A percentile compares a stretch with the other conserved stretches of the same genome.
Evolutionary conservation across 2,113 vertebrate genomes (phyloP).

Genomic region (Shinisaurus crocodilurus): DNA sequence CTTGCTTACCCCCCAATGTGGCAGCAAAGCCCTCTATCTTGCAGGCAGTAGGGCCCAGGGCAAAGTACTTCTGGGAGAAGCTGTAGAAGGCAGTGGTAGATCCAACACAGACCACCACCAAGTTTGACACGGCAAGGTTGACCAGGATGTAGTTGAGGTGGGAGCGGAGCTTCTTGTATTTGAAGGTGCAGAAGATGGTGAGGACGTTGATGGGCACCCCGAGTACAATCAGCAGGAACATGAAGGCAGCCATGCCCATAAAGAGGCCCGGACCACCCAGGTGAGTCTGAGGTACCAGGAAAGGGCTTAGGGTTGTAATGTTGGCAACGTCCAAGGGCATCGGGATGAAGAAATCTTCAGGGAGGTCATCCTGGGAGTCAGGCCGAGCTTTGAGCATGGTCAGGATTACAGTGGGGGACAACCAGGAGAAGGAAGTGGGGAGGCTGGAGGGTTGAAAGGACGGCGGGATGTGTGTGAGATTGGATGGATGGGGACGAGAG

Average conservation of each 20-base stretch:
- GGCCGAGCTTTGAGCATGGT: constrained; percentile 66
- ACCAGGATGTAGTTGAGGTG: constrained; percentile 87
- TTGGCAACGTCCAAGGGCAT: constrained; percentile 75
- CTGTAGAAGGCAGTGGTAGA: constrained; percentile 78
- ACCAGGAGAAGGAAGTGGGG: too few species aligned
- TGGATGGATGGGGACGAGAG: neutral
- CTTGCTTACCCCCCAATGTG: constrained; percentile 75
- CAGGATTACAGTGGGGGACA: neutral
- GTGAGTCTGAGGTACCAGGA: constrained; percentile 83
- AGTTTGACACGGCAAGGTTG: constrained; percentile 80
- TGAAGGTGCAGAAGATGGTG: constrained; percentile 75
- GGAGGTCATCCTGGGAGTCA: constrained; percentile 64
- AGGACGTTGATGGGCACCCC: constrained; percentile 74
- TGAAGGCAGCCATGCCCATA: constrained; percentile 75
- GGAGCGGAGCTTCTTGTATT: constrained; percentile 81
- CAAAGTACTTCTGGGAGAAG: constrained; percentile 78
- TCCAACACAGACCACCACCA: constrained; percentile 75
- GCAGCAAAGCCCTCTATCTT: constrained; percentile 81
- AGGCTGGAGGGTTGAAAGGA: neutral
- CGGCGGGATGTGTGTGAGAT: neutral
- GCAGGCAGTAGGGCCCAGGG: constrained; percentile 74
- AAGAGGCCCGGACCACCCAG: constrained; percentile 72
- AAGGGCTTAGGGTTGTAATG: constrained; percentile 76
- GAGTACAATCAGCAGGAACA: constrained; percentile 70
- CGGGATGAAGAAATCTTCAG: constrained; percentile 81